A percentile compares a stretch with the other conserved stretches of the same genome.
phyloP scores from a whole-genome alignment of 1,140 invertebrate species.

The Pachyrhynchus sulphureomaculatus region DNA sequence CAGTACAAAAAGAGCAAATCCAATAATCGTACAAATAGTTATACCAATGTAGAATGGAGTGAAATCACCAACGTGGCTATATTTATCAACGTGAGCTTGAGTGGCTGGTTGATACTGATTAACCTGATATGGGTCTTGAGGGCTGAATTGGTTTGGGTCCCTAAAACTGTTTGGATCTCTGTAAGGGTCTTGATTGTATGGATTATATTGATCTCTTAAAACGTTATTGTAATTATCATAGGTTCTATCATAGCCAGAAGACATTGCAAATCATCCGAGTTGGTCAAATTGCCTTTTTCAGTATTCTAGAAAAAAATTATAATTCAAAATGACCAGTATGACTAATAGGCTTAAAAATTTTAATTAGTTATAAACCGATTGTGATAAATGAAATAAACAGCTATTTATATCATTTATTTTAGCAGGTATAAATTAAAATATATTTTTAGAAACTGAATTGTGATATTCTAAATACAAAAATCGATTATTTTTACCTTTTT shows the following conservation, averaged over 20 bases:
- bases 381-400: too few species aligned
- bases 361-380: too few species aligned
- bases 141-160: neutral
- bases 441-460: too few species aligned
- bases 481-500: neutral
- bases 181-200: slow-evolving; percentile 1
- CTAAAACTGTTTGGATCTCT: neutral
- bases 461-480: too few species aligned
- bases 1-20: slow-evolving; percentile 66
- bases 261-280: slow-evolving; percentile 10
- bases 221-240: slow-evolving; percentile 10
- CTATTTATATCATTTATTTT: too few species aligned
- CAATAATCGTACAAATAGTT: slow-evolving; percentile 71
- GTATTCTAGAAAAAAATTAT: too few species aligned
- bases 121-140: neutral
- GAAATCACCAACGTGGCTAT: slow-evolving; percentile 59
- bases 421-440: too few species aligned
- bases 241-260: slow-evolving; percentile 22
- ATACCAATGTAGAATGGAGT: slow-evolving; percentile 70
- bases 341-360: too few species aligned
- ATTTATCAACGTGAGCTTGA: slow-evolving; percentile 56
- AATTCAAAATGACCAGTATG: too few species aligned
- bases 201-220: slow-evolving; percentile 3
- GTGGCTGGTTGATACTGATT: slow-evolving; percentile 1
- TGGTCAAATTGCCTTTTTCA: too few species aligned